These are phyloP conservation scores for Lophius piscatorius DNA, from an alignment of 2,113 vertebrate species.

Conservation along the genomic window DNA sequence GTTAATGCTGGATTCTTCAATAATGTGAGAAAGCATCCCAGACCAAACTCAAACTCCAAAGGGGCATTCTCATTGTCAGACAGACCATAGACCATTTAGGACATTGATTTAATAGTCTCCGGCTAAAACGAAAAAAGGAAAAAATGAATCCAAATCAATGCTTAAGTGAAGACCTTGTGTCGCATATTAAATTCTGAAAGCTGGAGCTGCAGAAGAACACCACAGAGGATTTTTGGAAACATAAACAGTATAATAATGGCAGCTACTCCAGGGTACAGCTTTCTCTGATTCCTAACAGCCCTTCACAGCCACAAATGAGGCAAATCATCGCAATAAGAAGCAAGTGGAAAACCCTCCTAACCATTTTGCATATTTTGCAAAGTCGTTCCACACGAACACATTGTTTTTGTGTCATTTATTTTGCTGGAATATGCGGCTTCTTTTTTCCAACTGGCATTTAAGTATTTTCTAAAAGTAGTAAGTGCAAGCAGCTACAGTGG, in stretches of 20 bases:
- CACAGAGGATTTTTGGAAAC: slow-evolving; percentile 42
- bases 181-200: slow-evolving; percentile 31
- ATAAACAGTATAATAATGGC: slow-evolving; percentile 51
- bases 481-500: neutral
- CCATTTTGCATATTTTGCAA: slow-evolving; percentile 26
- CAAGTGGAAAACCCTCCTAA: slow-evolving; percentile 20
- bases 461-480: neutral
- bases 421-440: slow-evolving; percentile 4
- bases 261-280: slow-evolving; percentile 31
- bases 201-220: slow-evolving; percentile 4
- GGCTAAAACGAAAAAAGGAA: neutral
- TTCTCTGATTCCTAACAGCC: slow-evolving; percentile 46
- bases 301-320: slow-evolving; percentile 42
- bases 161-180: slow-evolving; percentile 22
- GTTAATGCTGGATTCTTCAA: no score
- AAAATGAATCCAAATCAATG: neutral
- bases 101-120: no score
- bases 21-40: no score
- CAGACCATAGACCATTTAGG: no score
- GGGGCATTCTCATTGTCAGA: no score
- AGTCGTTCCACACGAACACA: neutral
- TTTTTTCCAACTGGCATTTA: neutral
- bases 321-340: slow-evolving; percentile 30
- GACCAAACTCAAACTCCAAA: no score
- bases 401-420: slow-evolving; percentile 28